Percentiles rank a stretch among this genome's conserved stretches.
phyloP scores from a whole-genome alignment of 2,888 invertebrate species.

The Tridacna gigas region DNA sequence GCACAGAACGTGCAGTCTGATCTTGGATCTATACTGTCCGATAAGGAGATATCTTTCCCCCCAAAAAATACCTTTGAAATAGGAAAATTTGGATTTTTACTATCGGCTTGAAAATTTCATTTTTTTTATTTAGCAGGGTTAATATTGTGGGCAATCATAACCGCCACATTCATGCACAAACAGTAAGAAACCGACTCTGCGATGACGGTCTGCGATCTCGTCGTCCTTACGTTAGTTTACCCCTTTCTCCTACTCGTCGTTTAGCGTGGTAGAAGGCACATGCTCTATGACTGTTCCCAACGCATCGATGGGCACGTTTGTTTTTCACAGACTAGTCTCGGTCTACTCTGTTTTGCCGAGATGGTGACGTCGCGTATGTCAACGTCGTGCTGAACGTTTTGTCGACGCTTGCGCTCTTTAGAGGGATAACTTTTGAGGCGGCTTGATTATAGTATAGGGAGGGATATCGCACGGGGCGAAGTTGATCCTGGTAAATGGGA shows the following conservation, averaged over 20 bases:
- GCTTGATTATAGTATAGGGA: background rate
- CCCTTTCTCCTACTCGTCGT: background rate
- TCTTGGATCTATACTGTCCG: too few species aligned
- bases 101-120: too few species aligned
- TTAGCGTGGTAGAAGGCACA: background rate
- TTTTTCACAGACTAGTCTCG: background rate
- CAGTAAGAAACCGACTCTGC: background rate
- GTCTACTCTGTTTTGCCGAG: background rate
- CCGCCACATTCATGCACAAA: background rate
- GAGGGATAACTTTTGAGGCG: constrained; percentile 15
- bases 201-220: background rate
- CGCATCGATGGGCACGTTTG: constrained; percentile 30
- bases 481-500: constrained; percentile 27
- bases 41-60: too few species aligned
- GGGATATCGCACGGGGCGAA: constrained; percentile 29
- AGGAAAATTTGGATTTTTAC: too few species aligned
- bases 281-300: background rate
- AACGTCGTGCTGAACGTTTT: background rate
- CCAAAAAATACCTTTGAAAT: too few species aligned
- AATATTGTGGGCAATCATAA: background rate
- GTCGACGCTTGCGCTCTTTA: background rate
- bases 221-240: background rate
- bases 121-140: background rate
- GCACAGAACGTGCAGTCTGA: too few species aligned
- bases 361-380: background rate